Conservation (phyloP, 2,888 invertebrate species). For the Globia sparganii region DNA sequence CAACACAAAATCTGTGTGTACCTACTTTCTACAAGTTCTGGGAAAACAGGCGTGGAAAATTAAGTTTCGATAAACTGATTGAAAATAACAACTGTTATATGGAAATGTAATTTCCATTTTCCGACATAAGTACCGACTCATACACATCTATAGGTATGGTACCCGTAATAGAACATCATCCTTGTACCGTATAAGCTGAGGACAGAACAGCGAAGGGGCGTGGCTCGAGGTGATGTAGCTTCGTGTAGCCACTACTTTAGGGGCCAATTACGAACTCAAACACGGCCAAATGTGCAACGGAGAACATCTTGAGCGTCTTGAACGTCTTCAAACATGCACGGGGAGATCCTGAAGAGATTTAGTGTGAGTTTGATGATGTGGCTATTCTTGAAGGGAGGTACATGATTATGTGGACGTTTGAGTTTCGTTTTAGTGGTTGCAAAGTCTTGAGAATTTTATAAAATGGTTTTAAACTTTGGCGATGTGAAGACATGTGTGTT, state of each 20-base stretch:
- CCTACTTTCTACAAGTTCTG: background rate
- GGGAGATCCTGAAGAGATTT: slow-evolving; percentile 19
- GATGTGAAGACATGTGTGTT: too few relatives aligned
- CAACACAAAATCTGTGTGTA: background rate
- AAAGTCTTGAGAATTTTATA: background rate
- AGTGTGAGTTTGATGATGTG: slow-evolving; percentile 44
- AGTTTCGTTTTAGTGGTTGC: background rate
- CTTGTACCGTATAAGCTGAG: slow-evolving; percentile 43
- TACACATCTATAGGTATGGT: background rate
- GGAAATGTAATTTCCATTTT: slow-evolving; percentile 16
- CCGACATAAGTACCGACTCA: background rate
- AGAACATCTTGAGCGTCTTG: slow-evolving; percentile 38
- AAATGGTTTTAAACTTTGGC: background rate
- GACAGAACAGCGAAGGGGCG: slow-evolving; percentile 75
- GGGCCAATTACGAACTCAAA: slow-evolving; percentile 66
- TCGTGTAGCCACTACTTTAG: slow-evolving; percentile 66
- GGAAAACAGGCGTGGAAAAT: background rate
- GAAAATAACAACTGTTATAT: slow-evolving; percentile 4
- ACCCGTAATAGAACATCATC: slow-evolving; percentile 49
- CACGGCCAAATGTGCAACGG: slow-evolving; percentile 63
- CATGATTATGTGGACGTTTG: background rate
- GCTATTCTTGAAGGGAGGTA: background rate
- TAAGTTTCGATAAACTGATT: background rate
- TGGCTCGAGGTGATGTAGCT: slow-evolving; percentile 73
- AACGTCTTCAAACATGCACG: slow-evolving; percentile 41